Evolutionary conservation across 1,140 invertebrate genomes (phyloP).

Genomic region (Lepidurus couesii): DNA sequence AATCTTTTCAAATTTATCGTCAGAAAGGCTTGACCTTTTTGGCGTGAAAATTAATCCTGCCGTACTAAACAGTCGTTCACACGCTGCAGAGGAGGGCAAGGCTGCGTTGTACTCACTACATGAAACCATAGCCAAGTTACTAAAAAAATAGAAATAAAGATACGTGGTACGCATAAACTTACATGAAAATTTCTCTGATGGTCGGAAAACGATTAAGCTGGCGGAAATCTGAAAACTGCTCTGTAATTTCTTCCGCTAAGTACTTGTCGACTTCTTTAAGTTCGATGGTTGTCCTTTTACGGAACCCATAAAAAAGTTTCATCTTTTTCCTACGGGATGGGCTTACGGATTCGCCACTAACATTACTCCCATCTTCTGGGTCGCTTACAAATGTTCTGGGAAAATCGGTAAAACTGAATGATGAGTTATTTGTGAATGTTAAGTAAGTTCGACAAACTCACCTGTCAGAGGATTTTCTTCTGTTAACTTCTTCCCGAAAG

Average conservation of each 20-base stretch:
- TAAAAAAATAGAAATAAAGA: constrained; percentile 25
- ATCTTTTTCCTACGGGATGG: neutral
- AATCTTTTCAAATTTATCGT: no score
- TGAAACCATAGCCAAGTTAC: neutral
- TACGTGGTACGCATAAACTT: neutral
- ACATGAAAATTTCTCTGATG: constrained; percentile 24
- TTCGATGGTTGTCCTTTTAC: neutral
- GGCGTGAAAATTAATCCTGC: constrained; percentile 22
- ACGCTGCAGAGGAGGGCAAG: neutral
- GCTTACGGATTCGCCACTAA: neutral
- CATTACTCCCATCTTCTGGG: neutral
- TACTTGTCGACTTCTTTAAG: neutral
- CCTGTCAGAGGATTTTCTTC: neutral
- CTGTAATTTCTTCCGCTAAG: neutral
- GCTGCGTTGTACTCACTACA: constrained; percentile 11
- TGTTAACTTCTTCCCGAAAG: neutral
- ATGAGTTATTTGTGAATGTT: neutral
- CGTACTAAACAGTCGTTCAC: constrained; percentile 9
- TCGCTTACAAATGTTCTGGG: neutral
- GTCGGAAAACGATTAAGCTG: neutral
- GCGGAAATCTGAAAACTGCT: neutral
- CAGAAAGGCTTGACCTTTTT: neutral
- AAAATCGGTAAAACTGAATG: neutral
- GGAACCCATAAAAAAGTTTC: neutral
- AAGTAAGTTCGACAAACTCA: neutral